These are phyloP conservation scores for Condylura cristata DNA, from an alignment of 2,113 vertebrate species.

Conservation along the genomic window DNA sequence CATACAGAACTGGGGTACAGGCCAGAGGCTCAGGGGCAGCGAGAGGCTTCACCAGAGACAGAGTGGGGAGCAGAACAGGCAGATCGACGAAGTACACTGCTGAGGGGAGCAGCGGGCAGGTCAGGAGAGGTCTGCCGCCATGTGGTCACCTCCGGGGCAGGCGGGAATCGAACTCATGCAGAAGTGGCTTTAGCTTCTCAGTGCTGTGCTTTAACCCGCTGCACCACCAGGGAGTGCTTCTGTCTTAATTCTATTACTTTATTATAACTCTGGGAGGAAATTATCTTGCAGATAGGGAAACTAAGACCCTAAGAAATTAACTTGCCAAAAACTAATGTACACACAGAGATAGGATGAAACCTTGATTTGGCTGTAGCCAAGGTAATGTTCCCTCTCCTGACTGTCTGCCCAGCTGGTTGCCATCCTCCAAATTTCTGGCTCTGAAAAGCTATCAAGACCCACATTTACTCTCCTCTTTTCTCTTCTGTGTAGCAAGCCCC, in stretches of 20 bases:
- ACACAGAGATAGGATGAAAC: not conserved
- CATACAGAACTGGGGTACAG: too few species aligned
- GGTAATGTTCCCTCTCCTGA: not conserved
- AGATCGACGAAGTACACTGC: too few species aligned
- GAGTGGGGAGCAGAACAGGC: too few species aligned
- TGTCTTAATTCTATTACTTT: slow-evolving; percentile 13
- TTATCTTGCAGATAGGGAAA: slow-evolving; percentile 11
- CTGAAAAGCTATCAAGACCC: not conserved
- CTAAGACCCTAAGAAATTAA: not conserved
- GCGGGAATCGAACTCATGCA: too few species aligned
- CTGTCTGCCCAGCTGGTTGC: not conserved
- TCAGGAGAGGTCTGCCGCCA: too few species aligned
- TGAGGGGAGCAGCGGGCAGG: too few species aligned
- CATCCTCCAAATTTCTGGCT: not conserved
- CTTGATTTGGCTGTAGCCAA: not conserved
- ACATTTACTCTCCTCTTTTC: not conserved
- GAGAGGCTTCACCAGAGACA: too few species aligned
- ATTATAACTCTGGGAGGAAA: not conserved
- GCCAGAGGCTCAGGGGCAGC: too few species aligned
- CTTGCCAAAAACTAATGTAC: not conserved
- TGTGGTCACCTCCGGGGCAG: too few species aligned
- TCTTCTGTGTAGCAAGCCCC: not conserved
- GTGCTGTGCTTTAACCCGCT: too few species aligned
- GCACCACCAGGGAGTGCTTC: too few species aligned
- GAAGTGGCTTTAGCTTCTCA: too few species aligned